phyloP scores from a whole-genome alignment of 2,888 invertebrate species.

The Himalopsyche tibetana region DNA sequence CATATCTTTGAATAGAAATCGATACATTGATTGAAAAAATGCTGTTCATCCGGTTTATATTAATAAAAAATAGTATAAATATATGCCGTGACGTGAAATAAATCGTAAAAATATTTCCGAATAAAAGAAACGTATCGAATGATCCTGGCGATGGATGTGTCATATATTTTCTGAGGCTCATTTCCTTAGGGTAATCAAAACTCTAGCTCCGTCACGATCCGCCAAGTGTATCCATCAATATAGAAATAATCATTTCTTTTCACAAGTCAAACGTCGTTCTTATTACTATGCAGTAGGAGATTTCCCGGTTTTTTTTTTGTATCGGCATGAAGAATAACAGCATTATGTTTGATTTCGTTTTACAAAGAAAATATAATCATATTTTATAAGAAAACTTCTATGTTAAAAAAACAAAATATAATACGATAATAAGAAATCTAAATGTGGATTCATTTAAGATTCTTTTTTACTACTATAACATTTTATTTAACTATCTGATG shows the following conservation, averaged over 20 bases:
- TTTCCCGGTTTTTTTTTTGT: constrained; percentile 6
- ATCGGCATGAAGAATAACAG: background rate
- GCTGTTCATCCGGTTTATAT: no score
- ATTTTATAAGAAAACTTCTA: no score
- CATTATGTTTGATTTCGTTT: no score
- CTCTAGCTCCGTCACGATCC: background rate
- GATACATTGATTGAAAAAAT: no score
- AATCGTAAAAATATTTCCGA: no score
- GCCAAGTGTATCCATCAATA: constrained; percentile 36
- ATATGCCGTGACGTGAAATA: constrained; percentile 9
- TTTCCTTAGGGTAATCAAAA: constrained; percentile 50
- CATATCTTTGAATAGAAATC: no score
- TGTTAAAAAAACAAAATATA: no score
- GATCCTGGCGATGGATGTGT: background rate
- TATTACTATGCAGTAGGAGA: background rate
- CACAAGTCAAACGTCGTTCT: background rate
- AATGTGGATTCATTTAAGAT: no score
- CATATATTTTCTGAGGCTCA: constrained; percentile 31
- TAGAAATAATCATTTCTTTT: constrained; percentile 31
- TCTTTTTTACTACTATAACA: no score
- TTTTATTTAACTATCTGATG: no score
- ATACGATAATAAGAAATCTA: no score
- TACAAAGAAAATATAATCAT: no score
- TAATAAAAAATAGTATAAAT: background rate
- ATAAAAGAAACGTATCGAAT: constrained; percentile 34